Evolutionary conservation across 53 echinoderm and acorn worm genomes (phyloP).

Genomic region (Temnopleurus reevesii): DNA sequence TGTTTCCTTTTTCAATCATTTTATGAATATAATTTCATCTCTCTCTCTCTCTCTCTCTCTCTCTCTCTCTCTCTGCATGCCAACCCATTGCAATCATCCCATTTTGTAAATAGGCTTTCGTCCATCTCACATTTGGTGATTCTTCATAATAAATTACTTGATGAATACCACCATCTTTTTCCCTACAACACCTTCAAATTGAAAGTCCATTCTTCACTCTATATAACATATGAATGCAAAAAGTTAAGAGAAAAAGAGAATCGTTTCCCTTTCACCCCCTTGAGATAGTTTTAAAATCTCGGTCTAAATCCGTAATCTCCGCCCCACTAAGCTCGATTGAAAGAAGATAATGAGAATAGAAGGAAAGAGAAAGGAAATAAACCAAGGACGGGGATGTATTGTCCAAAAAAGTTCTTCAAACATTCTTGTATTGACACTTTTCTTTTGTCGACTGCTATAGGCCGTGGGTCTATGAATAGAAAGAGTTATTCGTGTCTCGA

Average conservation of each 20-base stretch:
- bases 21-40: not conserved
- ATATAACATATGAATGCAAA: constrained; percentile 1
- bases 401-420: constrained; percentile 1
- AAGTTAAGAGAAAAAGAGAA: not conserved
- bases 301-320: constrained; percentile 21
- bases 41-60: not conserved
- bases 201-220: not conserved
- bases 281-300: not conserved
- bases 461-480: not conserved
- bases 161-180: not conserved
- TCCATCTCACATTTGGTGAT: too few species aligned
- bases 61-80: not conserved
- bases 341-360: not conserved
- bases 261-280: not conserved
- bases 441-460: not conserved
- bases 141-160: too few species aligned
- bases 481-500: not conserved
- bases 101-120: not conserved
- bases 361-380: not conserved
- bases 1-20: not conserved
- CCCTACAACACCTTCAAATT: not conserved
- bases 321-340: not conserved
- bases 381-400: not conserved
- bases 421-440: not conserved
- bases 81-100: too few species aligned